Evolutionary conservation across 2,888 invertebrate species (phyloP).

Genomic region (Kuschelorhynchus macadamiae): DNA sequence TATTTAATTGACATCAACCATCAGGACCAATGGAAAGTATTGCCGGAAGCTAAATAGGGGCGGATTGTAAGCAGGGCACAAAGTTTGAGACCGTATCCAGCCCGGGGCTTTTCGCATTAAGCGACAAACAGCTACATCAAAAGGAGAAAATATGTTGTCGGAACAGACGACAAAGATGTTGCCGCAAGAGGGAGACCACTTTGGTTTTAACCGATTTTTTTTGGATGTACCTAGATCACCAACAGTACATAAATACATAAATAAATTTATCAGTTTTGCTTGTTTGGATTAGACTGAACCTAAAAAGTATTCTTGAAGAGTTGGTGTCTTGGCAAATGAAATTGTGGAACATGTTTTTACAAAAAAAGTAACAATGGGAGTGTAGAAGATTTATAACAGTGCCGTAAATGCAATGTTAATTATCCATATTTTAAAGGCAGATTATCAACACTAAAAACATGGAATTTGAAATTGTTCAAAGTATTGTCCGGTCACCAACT

Average conservation of each 20-base stretch:
- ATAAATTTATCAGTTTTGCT: too few relatives aligned
- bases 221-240: background rate
- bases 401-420: too few relatives aligned
- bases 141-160: constrained; percentile 42
- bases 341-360: too few relatives aligned
- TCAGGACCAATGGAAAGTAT: constrained; percentile 24
- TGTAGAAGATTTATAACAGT: too few relatives aligned
- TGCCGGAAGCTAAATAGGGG: constrained; percentile 24
- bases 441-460: too few relatives aligned
- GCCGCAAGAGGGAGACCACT: constrained; percentile 6
- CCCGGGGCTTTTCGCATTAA: constrained; percentile 39
- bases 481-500: too few relatives aligned
- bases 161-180: constrained; percentile 20
- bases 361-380: too few relatives aligned
- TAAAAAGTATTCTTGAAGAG: background rate
- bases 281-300: constrained; percentile 11
- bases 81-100: constrained; percentile 37
- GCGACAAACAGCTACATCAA: constrained; percentile 46
- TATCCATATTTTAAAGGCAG: too few relatives aligned
- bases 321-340: too few relatives aligned
- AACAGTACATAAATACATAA: too few relatives aligned
- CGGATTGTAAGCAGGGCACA: constrained; percentile 38
- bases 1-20: constrained; percentile 41
- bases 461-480: too few relatives aligned
- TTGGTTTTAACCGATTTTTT: background rate